Evolutionary conservation across 2,113 vertebrate genomes (phyloP), one percentile per base, ranked within the genome.

Genomic region (Emydocephalus ijimae): DNA sequence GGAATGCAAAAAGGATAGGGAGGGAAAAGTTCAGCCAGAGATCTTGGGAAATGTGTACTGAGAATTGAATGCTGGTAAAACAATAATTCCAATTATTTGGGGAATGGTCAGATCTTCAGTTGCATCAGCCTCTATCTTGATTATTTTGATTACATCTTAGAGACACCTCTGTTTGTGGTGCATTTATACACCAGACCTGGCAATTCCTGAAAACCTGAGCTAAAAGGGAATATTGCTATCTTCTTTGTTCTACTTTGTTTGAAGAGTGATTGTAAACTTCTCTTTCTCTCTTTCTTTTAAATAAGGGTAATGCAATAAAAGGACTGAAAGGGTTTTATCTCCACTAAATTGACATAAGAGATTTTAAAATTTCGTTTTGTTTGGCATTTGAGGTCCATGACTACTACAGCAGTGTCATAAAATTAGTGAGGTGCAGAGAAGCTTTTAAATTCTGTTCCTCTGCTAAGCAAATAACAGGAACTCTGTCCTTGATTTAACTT

Each of bases 1-100:
- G 55, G 55, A 24, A 7, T 90, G 74, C 85, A 8, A 96, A 61
- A 92, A 95, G 24, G 92, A 69, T 91, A n/a, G 1, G 45, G 85
- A 2, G 24, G 89, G 1, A 88, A 74, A 43, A 52, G 21, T n/a
- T 74, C 1, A 89, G 24, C 23, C 24, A 86, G 26, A 94, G 92
- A 18, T 55, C 87, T 5, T 43, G 18, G 34, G 87, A 87, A 93
- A 24, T 20, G 89, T 23, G 91, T 18, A 5, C 52, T 57, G 74
- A 92, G 92, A 23, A 8, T 3, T 0, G 24, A 87, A 91, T 88
- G 1, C 29, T 90, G 34, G n/a, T 64, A 92, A 59, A 91, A 93
- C 88, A 93, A 81, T 81, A 81, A 81, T 43, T 10, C 74, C 74
- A 81, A 43, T 43, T 81, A 81, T 81, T 81, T 81, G 34, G 21